Conservation (phyloP, 2,888 invertebrate species). For the Drosophila vallismaia region DNA sequence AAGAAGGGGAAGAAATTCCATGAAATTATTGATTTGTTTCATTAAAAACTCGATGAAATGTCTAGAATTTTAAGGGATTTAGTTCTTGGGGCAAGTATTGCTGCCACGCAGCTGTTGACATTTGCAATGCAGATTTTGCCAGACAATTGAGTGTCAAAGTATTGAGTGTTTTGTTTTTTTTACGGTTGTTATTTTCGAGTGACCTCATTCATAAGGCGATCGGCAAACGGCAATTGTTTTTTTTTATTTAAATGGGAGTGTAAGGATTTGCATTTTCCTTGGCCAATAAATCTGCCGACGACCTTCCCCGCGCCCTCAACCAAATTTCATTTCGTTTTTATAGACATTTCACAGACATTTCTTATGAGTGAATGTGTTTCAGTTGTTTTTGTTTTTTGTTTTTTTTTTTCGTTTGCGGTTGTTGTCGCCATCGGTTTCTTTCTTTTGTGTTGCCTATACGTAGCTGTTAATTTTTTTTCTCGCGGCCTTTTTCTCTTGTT, state of each 20-base stretch:
- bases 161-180: not conserved
- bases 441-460: conserved; percentile 55
- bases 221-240: conserved; percentile 30
- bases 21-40: too few relatives aligned
- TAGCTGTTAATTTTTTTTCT: conserved; percentile 75
- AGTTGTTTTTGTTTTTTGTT: not conserved
- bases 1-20: too few relatives aligned
- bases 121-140: conserved; percentile 73
- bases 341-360: conserved; percentile 25
- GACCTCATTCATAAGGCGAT: conserved; percentile 48
- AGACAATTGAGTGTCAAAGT: conserved; percentile 42
- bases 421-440: conserved; percentile 47
- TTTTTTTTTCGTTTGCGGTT: conserved; percentile 28
- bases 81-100: conserved; percentile 33
- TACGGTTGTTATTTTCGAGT: conserved; percentile 15
- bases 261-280: conserved; percentile 48
- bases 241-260: conserved; percentile 8
- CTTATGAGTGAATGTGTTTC: conserved; percentile 1
- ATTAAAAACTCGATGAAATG: too few relatives aligned
- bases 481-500: conserved; percentile 69
- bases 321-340: conserved; percentile 66
- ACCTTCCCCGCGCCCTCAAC: conserved; percentile 29
- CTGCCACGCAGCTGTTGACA: conserved; percentile 36
- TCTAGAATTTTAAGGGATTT: not conserved
- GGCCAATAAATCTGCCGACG: conserved; percentile 49